phyloP scores from a whole-genome alignment of 2,888 invertebrate genomes.

The Ophion ellenae region DNA sequence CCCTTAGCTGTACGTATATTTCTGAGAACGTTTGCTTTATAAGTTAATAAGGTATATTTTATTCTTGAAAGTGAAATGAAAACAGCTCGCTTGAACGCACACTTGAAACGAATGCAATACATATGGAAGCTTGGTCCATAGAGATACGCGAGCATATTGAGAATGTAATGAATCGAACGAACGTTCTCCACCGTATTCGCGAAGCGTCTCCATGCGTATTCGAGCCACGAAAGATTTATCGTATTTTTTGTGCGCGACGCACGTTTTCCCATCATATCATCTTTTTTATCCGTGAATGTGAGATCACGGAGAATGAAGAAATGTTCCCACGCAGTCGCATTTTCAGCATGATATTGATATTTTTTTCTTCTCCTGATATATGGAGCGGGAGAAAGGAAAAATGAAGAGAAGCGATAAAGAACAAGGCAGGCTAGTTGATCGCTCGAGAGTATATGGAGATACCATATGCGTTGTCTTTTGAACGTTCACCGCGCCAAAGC shows the following conservation, averaged over 20 bases:
- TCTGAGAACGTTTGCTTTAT: too few relatives aligned
- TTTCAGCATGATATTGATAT: slow-evolving; percentile 30
- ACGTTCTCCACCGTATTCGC: too few relatives aligned
- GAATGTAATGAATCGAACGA: too few relatives aligned
- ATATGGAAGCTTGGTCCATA: too few relatives aligned
- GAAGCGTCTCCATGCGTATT: not conserved
- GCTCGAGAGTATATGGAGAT: slow-evolving; percentile 41
- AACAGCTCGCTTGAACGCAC: too few relatives aligned
- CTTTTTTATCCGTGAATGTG: not conserved
- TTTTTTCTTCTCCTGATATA: slow-evolving; percentile 28
- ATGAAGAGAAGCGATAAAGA: slow-evolving; percentile 24
- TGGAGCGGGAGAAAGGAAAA: slow-evolving; percentile 1
- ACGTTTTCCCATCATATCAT: slow-evolving; percentile 24
- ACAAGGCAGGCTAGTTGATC: slow-evolving; percentile 28
- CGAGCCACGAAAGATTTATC: not conserved
- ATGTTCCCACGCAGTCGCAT: slow-evolving; percentile 5
- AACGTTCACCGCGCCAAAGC: too few relatives aligned
- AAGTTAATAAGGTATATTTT: too few relatives aligned
- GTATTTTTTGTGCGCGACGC: not conserved
- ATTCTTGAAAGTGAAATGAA: too few relatives aligned
- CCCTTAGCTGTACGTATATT: too few relatives aligned
- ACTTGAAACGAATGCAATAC: too few relatives aligned
- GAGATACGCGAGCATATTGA: too few relatives aligned
- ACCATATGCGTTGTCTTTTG: not conserved
- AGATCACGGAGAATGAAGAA: not conserved